A percentile compares a stretch with the other conserved stretches of the same genome.
phyloP scores from a whole-genome alignment of 2,113 vertebrate genomes.

The Ascaphus truei region DNA sequence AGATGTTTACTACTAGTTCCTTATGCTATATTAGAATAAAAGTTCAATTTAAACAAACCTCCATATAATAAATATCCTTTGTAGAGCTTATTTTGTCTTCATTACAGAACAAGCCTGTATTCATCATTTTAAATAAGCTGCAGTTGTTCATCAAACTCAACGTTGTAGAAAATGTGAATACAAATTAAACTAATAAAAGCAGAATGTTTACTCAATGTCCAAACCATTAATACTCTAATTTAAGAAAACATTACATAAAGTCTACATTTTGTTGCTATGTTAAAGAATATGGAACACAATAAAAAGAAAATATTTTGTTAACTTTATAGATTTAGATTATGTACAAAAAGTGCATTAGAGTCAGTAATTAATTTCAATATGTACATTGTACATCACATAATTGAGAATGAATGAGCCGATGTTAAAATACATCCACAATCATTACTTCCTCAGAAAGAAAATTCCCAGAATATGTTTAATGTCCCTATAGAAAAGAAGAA shows the following conservation, averaged over 20 bases:
- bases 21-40: slow-evolving; percentile 7
- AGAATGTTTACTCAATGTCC: slow-evolving; percentile 37
- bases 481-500: not conserved
- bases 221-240: slow-evolving; percentile 31
- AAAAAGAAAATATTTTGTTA: slow-evolving; percentile 21
- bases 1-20: slow-evolving; percentile 3
- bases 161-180: slow-evolving; percentile 31
- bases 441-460: slow-evolving; percentile 6
- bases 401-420: not conserved
- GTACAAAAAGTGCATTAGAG: slow-evolving; percentile 12
- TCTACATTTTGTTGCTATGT: not conserved
- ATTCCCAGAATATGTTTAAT: not conserved
- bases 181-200: slow-evolving; percentile 36
- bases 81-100: slow-evolving; percentile 35
- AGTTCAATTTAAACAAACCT: slow-evolving; percentile 23
- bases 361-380: slow-evolving; percentile 7
- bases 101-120: slow-evolving; percentile 28
- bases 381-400: not conserved
- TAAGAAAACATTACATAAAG: slow-evolving; percentile 29
- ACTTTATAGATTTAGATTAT: slow-evolving; percentile 1
- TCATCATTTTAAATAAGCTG: slow-evolving; percentile 34
- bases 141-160: slow-evolving; percentile 37
- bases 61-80: slow-evolving; percentile 32
- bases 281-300: slow-evolving; percentile 3
- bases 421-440: slow-evolving; percentile 7